phyloP scores from a whole-genome alignment of 2,888 invertebrate species.

The Catocala nupta region DNA sequence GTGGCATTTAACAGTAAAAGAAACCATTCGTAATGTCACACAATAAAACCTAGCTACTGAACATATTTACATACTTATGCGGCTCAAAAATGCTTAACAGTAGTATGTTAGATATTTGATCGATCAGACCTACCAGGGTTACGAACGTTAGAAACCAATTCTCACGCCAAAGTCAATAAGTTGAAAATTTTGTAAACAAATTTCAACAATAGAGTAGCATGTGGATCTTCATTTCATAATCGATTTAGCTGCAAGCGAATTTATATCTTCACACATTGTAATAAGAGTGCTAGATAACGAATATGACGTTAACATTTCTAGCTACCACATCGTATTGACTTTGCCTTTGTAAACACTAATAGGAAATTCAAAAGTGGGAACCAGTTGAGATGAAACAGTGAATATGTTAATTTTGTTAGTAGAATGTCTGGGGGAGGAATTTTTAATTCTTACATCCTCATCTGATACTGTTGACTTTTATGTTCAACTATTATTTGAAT shows the following conservation, averaged over 20 bases:
- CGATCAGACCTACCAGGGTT: slow-evolving; percentile 81
- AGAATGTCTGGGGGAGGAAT: slow-evolving; percentile 54
- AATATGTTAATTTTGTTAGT: slow-evolving; percentile 82
- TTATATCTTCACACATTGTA: slow-evolving; percentile 37
- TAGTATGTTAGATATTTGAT: slow-evolving; percentile 78
- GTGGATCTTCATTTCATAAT: slow-evolving; percentile 73
- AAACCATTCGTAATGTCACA: slow-evolving; percentile 24
- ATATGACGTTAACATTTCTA: slow-evolving; percentile 65
- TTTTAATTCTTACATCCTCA: slow-evolving; percentile 52
- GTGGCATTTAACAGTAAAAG: slow-evolving; percentile 16
- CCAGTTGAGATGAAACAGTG: slow-evolving; percentile 84
- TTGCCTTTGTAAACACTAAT: slow-evolving; percentile 85
- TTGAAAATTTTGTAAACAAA: slow-evolving; percentile 81
- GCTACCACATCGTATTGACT: slow-evolving; percentile 80
- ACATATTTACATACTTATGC: slow-evolving; percentile 49
- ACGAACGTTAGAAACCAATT: slow-evolving; percentile 82
- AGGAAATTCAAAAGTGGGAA: slow-evolving; percentile 85
- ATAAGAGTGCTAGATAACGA: slow-evolving; percentile 48
- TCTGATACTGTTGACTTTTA: slow-evolving; percentile 37
- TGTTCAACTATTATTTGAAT: slow-evolving; percentile 26
- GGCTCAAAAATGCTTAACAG: slow-evolving; percentile 70
- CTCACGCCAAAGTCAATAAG: slow-evolving; percentile 85
- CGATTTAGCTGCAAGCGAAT: slow-evolving; percentile 44
- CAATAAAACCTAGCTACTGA: slow-evolving; percentile 36
- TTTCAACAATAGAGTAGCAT: slow-evolving; percentile 75